These are phyloP conservation scores for Pseudocheirus occidentalis DNA, from an alignment of 2,797 vertebrate genomes.

Conservation along the genomic window DNA sequence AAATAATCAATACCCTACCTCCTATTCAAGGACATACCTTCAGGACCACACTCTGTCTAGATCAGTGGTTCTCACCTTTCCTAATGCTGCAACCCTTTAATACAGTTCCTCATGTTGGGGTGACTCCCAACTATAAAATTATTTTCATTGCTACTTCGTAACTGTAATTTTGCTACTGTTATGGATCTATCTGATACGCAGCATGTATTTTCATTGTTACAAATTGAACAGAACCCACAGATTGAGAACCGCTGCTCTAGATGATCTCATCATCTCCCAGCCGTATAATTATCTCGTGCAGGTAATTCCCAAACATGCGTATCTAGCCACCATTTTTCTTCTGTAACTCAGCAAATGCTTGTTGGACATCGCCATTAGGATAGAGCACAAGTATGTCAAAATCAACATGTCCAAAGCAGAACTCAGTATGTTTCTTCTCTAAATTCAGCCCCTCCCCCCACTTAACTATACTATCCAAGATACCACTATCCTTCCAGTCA, in stretches of 20 bases:
- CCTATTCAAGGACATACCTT: neutral
- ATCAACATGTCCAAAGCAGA: neutral
- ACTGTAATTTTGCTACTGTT: no score
- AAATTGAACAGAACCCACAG: no score
- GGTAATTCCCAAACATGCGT: neutral
- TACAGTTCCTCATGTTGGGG: no score
- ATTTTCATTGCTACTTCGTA: no score
- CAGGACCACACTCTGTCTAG: neutral
- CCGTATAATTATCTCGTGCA: neutral
- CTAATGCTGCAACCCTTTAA: no score
- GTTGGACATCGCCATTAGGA: neutral
- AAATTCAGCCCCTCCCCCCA: neutral
- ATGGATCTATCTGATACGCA: no score
- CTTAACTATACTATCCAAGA: neutral
- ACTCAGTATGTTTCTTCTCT: neutral
- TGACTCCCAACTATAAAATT: no score
- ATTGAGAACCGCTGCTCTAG: no score
- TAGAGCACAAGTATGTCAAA: neutral
- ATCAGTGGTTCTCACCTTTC: no score
- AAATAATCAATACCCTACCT: neutral
- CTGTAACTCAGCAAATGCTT: neutral
- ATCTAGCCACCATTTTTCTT: neutral
- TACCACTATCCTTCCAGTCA: neutral
- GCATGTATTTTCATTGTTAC: no score
- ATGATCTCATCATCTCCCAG: neutral